Evolutionary conservation across 2,797 vertebrate species (phyloP).

Genomic region (Characodon lateralis): DNA sequence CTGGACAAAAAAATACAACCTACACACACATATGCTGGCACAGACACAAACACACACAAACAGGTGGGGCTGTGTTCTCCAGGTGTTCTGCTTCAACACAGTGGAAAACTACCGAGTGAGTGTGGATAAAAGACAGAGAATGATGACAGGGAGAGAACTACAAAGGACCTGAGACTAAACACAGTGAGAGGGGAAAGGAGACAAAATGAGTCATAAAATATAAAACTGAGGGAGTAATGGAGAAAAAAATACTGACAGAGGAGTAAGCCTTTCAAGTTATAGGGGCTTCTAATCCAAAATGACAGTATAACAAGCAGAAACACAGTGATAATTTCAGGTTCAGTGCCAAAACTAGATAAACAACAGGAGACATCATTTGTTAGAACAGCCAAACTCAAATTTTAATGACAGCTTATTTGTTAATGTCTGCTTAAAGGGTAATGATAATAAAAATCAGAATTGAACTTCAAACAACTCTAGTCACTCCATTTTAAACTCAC

Average conservation of each 20-base stretch:
- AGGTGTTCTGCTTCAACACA: slow-evolving; percentile 69
- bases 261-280: slow-evolving; percentile 36
- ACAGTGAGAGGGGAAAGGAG: slow-evolving; percentile 22
- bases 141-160: slow-evolving; percentile 22
- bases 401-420: neutral
- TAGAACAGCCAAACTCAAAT: neutral
- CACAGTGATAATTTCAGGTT: slow-evolving; percentile 16
- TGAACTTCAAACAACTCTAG: neutral
- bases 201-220: slow-evolving; percentile 29
- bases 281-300: slow-evolving; percentile 6
- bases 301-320: slow-evolving; percentile 14
- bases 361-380: neutral
- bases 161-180: slow-evolving; percentile 47
- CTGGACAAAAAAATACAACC: slow-evolving; percentile 50
- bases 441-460: neutral
- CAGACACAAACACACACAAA: slow-evolving; percentile 42
- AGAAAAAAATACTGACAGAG: slow-evolving; percentile 36
- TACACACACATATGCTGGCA: slow-evolving; percentile 22
- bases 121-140: slow-evolving; percentile 16
- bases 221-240: slow-evolving; percentile 38
- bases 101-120: slow-evolving; percentile 65
- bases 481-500: neutral
- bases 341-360: neutral
- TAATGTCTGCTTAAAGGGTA: neutral
- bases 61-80: slow-evolving; percentile 69